Evolutionary conservation across 2,888 invertebrate genomes (phyloP).

Genomic region (Pogonocherus hispidulus): DNA sequence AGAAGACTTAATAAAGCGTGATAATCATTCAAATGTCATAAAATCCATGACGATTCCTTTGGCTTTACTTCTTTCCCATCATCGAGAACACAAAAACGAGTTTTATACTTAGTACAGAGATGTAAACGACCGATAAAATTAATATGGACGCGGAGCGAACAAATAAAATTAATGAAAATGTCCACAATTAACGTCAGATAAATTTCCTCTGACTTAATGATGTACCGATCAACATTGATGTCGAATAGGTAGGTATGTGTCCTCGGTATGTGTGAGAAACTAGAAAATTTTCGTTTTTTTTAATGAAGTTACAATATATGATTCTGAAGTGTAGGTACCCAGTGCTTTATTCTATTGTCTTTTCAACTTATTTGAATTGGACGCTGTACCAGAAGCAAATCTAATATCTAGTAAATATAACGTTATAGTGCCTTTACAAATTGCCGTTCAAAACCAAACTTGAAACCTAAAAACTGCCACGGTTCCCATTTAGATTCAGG

Average conservation of each 20-base stretch:
- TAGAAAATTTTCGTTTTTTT: no score
- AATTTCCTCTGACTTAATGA: background rate
- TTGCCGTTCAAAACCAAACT: no score
- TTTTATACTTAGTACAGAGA: background rate
- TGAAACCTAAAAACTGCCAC: no score
- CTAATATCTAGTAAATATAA: no score
- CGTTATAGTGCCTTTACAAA: no score
- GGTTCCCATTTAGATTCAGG: no score
- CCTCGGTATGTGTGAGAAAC: background rate
- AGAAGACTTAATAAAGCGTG: conserved; percentile 8
- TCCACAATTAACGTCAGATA: background rate
- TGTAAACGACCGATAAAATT: background rate
- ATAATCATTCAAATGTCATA: conserved; percentile 24
- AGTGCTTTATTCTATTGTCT: no score
- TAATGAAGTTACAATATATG: no score
- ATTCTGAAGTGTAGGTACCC: no score
- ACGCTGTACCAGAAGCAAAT: no score
- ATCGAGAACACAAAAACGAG: background rate
- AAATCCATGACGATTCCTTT: conserved; percentile 2
- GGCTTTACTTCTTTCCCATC: background rate
- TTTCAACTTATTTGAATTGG: no score
- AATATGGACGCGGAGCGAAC: background rate
- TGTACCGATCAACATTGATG: background rate
- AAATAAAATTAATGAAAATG: background rate
- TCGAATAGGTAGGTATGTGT: no score